phyloP scores from a whole-genome alignment of 1,140 invertebrate species.

The Heliconius nattereri region DNA sequence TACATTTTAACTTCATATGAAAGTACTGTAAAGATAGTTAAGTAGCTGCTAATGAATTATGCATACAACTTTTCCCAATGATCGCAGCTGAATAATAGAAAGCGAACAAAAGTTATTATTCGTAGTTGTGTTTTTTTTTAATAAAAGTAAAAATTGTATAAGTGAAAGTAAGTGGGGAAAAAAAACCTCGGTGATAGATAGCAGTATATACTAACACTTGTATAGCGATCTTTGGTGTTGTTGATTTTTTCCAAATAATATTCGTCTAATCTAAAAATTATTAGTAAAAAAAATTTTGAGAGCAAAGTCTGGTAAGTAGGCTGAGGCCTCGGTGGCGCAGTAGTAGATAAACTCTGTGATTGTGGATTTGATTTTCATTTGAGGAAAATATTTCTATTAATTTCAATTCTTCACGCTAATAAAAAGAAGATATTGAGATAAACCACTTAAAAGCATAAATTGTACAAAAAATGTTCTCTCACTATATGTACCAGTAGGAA shows the following conservation, averaged over 20 bases:
- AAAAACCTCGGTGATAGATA: background rate
- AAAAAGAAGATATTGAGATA: too few species aligned
- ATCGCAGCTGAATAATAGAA: slow-evolving; percentile 17
- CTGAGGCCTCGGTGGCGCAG: background rate
- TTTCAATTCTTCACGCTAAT: too few species aligned
- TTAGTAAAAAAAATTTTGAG: background rate
- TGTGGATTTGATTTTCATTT: background rate
- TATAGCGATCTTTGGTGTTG: background rate
- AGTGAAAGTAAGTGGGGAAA: slow-evolving; percentile 4
- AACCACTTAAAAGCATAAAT: too few species aligned
- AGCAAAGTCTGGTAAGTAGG: background rate
- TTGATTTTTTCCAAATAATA: background rate
- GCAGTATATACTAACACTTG: background rate
- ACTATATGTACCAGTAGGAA: too few species aligned
- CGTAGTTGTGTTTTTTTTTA: background rate
- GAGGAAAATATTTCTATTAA: background rate
- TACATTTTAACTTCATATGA: background rate
- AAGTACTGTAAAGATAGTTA: background rate
- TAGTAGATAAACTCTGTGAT: background rate
- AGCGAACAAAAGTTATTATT: slow-evolving; percentile 1
- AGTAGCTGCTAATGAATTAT: background rate
- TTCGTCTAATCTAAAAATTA: background rate
- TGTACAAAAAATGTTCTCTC: too few species aligned
- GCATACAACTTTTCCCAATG: slow-evolving; percentile 14
- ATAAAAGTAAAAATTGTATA: slow-evolving; percentile 17